Conservation (phyloP, 2,888 invertebrate genomes). For the Chrysolina oricalcia region DNA sequence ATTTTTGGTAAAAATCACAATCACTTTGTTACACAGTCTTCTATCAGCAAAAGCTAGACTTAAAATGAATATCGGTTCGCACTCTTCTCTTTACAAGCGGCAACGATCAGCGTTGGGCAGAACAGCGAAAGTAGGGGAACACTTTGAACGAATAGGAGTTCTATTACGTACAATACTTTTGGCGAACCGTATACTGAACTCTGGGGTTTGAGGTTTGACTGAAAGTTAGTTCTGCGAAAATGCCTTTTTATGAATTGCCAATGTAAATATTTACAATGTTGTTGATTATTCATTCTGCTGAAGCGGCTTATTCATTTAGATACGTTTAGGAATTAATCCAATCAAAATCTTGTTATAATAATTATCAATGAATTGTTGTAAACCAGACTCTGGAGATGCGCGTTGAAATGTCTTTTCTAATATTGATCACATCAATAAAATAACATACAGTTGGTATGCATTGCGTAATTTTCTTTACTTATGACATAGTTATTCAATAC, state of each 20-base stretch:
- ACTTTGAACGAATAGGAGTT: conserved; percentile 7
- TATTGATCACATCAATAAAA: too few species aligned
- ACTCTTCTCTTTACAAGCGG: conserved; percentile 14
- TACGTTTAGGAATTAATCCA: neutral
- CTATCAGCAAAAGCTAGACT: conserved; percentile 44
- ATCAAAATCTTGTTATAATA: neutral
- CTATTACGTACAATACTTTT: neutral
- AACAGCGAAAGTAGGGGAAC: conserved; percentile 8
- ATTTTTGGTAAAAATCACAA: conserved; percentile 57
- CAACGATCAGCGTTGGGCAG: conserved; percentile 10
- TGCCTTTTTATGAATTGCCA: conserved; percentile 13
- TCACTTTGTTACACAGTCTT: conserved; percentile 49
- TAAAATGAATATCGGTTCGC: conserved; percentile 40
- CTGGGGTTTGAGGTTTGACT: neutral
- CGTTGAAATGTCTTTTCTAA: too few species aligned
- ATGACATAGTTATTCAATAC: too few species aligned
- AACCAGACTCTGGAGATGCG: too few species aligned
- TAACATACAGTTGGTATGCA: too few species aligned
- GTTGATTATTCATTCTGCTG: neutral
- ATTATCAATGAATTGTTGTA: too few species aligned
- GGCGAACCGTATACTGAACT: conserved; percentile 13
- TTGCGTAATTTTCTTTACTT: too few species aligned
- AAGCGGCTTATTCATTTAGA: neutral
- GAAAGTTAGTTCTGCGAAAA: conserved; percentile 14
- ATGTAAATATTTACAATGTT: conserved; percentile 4